Conservation (phyloP, 2,113 vertebrate species). For the Delphinus delphis region DNA sequence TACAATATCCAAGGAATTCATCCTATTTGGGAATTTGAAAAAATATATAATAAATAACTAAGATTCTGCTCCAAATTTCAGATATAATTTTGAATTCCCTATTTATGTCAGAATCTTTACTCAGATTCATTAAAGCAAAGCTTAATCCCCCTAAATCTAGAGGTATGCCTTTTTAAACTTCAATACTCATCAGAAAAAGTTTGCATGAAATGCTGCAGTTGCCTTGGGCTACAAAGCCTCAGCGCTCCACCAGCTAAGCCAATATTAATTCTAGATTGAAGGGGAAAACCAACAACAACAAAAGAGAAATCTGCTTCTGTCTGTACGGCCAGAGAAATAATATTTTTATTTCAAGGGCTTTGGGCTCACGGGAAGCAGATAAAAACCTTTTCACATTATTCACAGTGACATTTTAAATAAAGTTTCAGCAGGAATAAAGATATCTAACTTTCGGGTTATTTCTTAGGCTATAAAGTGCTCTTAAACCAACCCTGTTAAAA, state of each 20-base stretch:
- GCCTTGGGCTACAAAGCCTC: slow-evolving; percentile 50
- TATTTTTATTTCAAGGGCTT: slow-evolving; percentile 70
- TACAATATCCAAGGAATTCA: not conserved
- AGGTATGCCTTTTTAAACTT: slow-evolving; percentile 48
- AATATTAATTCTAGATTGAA: slow-evolving; percentile 73
- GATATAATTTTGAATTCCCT: not conserved
- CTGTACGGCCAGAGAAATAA: slow-evolving; percentile 53
- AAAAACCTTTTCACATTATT: slow-evolving; percentile 71
- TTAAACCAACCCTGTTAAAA: slow-evolving; percentile 57
- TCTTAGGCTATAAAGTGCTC: slow-evolving; percentile 57
- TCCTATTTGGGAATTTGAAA: not conserved
- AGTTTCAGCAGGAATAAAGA: slow-evolving; percentile 77
- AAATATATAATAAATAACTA: not conserved
- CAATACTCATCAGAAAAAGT: slow-evolving; percentile 56
- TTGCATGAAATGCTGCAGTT: not conserved
- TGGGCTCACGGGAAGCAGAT: slow-evolving; percentile 63
- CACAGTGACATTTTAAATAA: slow-evolving; percentile 78
- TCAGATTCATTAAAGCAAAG: slow-evolving; percentile 9
- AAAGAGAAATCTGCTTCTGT: slow-evolving; percentile 70
- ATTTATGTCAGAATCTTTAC: not conserved
- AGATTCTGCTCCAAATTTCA: not conserved
- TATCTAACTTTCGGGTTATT: slow-evolving; percentile 70
- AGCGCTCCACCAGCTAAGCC: slow-evolving; percentile 55
- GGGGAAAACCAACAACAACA: slow-evolving; percentile 64
- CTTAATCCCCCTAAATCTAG: not conserved